Conservation (phyloP, 2,888 invertebrate species). For the Cistogaster globosa region DNA sequence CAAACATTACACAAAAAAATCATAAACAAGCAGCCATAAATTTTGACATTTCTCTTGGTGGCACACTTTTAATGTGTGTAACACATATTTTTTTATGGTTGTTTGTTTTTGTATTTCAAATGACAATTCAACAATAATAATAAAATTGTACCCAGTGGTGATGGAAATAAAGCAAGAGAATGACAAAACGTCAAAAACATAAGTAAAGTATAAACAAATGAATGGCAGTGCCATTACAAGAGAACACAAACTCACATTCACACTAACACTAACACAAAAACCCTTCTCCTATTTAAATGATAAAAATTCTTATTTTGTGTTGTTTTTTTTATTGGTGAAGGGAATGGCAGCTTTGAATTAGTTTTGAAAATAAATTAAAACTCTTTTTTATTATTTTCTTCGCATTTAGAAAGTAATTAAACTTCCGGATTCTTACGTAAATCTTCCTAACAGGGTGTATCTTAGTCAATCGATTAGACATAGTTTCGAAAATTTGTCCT, state of each 20-base stretch:
- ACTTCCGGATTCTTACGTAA: no score
- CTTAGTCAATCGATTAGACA: no score
- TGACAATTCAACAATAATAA: slow-evolving; percentile 52
- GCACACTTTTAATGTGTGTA: slow-evolving; percentile 67
- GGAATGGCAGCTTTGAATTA: no score
- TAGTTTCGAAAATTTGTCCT: no score
- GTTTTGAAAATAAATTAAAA: no score
- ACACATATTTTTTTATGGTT: slow-evolving; percentile 45
- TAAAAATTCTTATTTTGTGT: no score
- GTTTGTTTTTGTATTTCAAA: slow-evolving; percentile 45
- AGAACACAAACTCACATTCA: neutral
- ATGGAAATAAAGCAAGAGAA: neutral
- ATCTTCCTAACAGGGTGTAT: no score
- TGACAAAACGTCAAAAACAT: slow-evolving; percentile 52
- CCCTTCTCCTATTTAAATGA: no score
- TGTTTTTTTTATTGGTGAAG: no score
- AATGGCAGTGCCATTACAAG: slow-evolving; percentile 47
- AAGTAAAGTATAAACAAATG: slow-evolving; percentile 50
- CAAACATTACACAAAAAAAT: slow-evolving; percentile 1
- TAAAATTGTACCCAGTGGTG: slow-evolving; percentile 22
- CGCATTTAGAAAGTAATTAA: no score
- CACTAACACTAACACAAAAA: neutral
- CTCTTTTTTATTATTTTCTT: no score
- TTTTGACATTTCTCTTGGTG: slow-evolving; percentile 70
- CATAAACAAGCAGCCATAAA: slow-evolving; percentile 54